A percentile compares a stretch with the other conserved stretches of the same genome.
Evolutionary conservation across 2,797 vertebrate genomes (phyloP).

Genomic region (Sebastes nivosus): DNA sequence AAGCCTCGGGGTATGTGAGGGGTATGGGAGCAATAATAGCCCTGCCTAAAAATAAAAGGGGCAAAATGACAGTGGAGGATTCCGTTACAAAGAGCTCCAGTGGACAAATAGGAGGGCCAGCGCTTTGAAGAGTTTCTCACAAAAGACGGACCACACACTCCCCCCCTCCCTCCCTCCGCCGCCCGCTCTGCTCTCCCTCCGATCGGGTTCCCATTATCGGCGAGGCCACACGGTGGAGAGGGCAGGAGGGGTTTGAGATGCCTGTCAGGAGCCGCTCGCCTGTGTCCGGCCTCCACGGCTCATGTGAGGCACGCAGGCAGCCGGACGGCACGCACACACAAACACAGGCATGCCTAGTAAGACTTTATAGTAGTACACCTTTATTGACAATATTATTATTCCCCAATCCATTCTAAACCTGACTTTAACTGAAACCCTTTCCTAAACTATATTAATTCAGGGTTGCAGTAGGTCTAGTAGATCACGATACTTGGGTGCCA

Average conservation of each 20-base stretch:
- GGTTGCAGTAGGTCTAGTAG: neutral
- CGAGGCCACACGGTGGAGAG: conserved; percentile 54
- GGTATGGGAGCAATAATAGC: conserved; percentile 63
- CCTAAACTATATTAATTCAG: neutral
- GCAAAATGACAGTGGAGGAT: conserved; percentile 79
- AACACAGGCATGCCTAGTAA: neutral
- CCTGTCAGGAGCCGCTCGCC: conserved; percentile 63
- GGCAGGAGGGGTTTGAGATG: conserved; percentile 67
- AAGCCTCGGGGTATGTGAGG: conserved; percentile 68
- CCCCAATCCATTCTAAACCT: neutral
- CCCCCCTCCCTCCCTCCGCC: conserved; percentile 13
- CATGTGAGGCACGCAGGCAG: conserved; percentile 8
- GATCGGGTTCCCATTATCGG: conserved; percentile 74
- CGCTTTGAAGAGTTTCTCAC: conserved; percentile 72
- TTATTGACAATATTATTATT: neutral
- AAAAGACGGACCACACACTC: conserved; percentile 66
- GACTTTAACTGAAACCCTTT: neutral
- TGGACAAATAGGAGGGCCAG: conserved; percentile 65
- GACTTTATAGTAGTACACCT: neutral
- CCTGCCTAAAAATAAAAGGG: conserved; percentile 80
- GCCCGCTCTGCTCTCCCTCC: conserved; percentile 31
- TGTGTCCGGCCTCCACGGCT: conserved; percentile 40
- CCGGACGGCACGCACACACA: neutral
- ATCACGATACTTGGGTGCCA: no score
- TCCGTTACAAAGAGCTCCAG: conserved; percentile 76